Evolutionary conservation across 2,113 vertebrate genomes (phyloP).

Genomic region (Ellobius talpinus): DNA sequence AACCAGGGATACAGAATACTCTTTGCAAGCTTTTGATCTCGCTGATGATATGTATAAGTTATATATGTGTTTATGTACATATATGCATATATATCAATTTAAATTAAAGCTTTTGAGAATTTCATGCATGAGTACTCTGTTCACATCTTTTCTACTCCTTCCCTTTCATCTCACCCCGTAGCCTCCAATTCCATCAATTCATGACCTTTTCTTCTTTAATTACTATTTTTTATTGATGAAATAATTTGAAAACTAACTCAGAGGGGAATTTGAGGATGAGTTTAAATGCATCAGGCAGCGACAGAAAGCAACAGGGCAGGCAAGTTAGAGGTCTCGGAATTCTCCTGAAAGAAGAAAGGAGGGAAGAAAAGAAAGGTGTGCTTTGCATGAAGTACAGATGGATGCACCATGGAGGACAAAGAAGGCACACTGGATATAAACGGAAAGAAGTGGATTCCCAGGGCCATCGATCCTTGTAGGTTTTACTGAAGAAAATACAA

Average conservation of each 20-base stretch:
- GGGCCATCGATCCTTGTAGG: background rate
- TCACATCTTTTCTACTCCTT: background rate
- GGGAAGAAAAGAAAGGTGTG: background rate
- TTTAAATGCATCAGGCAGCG: background rate
- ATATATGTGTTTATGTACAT: no score
- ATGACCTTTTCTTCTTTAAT: background rate
- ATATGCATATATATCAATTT: no score
- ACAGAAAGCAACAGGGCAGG: background rate
- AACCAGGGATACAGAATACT: background rate
- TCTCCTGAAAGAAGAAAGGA: background rate
- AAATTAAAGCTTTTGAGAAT: background rate
- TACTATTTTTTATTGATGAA: background rate
- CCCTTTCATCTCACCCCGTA: background rate
- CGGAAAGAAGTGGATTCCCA: background rate
- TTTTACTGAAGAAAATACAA: background rate
- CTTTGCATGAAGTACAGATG: background rate
- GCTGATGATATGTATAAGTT: no score
- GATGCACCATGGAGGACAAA: background rate
- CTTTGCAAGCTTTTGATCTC: background rate
- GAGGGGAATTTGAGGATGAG: background rate
- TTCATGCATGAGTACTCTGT: background rate
- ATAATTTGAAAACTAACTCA: background rate
- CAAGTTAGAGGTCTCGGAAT: no score
- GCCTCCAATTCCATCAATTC: background rate
- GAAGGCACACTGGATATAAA: background rate